phyloP scores from a whole-genome alignment of 2,888 invertebrate genomes.

The Hydrotaea cyrtoneurina region DNA sequence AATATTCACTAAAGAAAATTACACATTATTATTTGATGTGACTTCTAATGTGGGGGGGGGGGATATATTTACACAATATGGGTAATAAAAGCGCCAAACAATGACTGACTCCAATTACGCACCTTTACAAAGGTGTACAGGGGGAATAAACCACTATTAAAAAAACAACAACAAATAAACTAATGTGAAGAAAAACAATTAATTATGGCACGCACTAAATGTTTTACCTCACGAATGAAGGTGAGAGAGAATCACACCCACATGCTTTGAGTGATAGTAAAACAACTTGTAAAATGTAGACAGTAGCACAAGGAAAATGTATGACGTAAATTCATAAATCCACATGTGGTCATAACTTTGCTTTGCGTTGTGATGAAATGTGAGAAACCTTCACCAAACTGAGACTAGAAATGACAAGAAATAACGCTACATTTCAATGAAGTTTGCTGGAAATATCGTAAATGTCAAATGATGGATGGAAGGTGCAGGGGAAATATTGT shows the following conservation, averaged over 20 bases:
- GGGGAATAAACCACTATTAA: neutral
- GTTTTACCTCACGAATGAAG: neutral
- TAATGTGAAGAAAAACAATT: neutral
- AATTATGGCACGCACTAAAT: neutral
- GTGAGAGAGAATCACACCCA: neutral
- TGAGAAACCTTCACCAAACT: too few relatives aligned
- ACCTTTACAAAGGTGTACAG: neutral
- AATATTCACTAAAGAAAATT: conserved; percentile 16
- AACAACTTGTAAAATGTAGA: neutral
- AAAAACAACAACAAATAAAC: neutral
- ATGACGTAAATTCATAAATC: neutral
- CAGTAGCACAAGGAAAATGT: neutral
- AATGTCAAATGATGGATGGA: too few relatives aligned
- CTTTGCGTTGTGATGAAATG: neutral
- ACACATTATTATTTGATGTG: neutral
- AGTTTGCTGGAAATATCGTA: too few relatives aligned
- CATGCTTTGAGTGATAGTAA: neutral
- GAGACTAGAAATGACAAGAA: neutral
- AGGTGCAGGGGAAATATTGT: neutral
- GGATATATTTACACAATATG: neutral
- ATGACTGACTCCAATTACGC: neutral
- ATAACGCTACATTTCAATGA: neutral
- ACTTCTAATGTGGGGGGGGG: neutral
- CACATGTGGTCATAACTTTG: neutral
- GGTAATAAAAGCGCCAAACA: neutral